Conservation (phyloP, 2,797 vertebrate genomes). For the Gymnothorax reevesii region DNA sequence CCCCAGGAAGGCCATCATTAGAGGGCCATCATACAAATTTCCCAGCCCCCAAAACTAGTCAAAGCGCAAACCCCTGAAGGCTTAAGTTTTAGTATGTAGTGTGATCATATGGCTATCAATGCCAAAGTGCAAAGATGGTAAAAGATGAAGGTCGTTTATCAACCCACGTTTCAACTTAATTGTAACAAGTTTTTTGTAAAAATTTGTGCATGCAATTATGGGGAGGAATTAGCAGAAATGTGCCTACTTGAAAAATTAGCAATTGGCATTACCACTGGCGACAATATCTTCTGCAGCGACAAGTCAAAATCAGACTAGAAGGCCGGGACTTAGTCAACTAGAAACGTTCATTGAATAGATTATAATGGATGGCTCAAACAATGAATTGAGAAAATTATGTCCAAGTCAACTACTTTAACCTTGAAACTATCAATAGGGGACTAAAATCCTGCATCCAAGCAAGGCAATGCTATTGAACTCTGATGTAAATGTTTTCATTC, state of each 20-base stretch:
- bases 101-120: constrained; percentile 62
- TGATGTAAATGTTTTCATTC: neutral
- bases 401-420: neutral
- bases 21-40: neutral
- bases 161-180: constrained; percentile 68
- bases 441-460: neutral
- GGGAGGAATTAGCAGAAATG: constrained; percentile 6
- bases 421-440: neutral
- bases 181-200: constrained; percentile 36
- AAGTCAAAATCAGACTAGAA: neutral
- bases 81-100: constrained; percentile 33
- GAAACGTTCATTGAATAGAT: neutral
- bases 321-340: neutral
- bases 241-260: constrained; percentile 8
- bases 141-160: constrained; percentile 79
- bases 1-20: too few species aligned
- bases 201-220: neutral
- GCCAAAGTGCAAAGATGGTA: constrained; percentile 72
- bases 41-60: neutral
- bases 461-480: neutral
- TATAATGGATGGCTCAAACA: neutral
- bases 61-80: neutral
- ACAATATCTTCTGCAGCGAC: neutral
- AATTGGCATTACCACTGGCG: constrained; percentile 8
- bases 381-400: neutral